phyloP scores from a whole-genome alignment of 35 echinoderm and acorn worm species.

The Ophioderma brevispina region DNA sequence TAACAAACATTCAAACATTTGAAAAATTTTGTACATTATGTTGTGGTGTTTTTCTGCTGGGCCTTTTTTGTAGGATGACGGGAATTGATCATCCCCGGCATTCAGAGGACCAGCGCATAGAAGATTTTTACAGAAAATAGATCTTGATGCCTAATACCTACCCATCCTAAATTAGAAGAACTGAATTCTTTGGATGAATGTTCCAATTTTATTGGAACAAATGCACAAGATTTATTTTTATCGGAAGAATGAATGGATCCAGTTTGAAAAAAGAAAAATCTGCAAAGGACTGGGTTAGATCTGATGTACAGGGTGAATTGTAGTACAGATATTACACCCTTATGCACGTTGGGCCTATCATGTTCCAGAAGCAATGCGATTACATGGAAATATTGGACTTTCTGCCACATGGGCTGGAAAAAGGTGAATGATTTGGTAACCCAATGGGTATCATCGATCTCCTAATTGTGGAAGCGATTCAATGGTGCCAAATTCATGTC shows the following conservation, averaged over 20 bases:
- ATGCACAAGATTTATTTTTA: slow-evolving; percentile 14
- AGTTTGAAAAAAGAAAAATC: slow-evolving; percentile 35
- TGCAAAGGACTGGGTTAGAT: slow-evolving; percentile 40
- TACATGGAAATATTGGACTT: slow-evolving; percentile 48
- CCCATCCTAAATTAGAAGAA: slow-evolving; percentile 56
- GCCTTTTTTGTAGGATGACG: slow-evolving; percentile 61
- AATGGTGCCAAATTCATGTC: slow-evolving; percentile 28
- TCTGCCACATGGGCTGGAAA: slow-evolving; percentile 56
- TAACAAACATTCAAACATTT: slow-evolving; percentile 39
- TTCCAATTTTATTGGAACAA: slow-evolving; percentile 36
- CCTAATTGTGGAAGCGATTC: slow-evolving; percentile 25
- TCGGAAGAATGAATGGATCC: neutral
- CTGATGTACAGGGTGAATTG: slow-evolving; percentile 19
- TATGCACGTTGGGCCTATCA: slow-evolving; percentile 60
- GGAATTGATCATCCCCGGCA: slow-evolving; percentile 50
- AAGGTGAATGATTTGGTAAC: slow-evolving; percentile 59
- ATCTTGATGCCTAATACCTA: slow-evolving; percentile 57
- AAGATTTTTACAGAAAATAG: slow-evolving; percentile 30
- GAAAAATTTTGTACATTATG: slow-evolving; percentile 40
- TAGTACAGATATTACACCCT: slow-evolving; percentile 72
- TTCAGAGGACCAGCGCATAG: slow-evolving; percentile 68
- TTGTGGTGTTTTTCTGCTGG: slow-evolving; percentile 42
- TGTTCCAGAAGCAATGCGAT: slow-evolving; percentile 50
- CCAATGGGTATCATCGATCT: slow-evolving; percentile 46
- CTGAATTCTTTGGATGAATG: slow-evolving; percentile 51